Evolutionary conservation across 2,888 invertebrate genomes (phyloP).

Genomic region (Candidula unifasciata): DNA sequence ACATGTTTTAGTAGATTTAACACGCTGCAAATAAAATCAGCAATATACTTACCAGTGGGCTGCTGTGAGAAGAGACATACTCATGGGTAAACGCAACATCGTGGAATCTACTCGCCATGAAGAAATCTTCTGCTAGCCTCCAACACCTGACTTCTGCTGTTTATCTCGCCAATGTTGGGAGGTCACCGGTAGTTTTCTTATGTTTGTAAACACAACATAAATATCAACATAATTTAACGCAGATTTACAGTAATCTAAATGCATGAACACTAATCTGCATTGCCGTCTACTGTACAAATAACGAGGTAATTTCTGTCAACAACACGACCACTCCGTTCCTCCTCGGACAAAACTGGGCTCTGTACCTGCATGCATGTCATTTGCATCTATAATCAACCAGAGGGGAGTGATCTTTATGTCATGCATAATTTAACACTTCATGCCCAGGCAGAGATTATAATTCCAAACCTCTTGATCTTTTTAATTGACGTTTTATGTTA

Average conservation of each 20-base stretch:
- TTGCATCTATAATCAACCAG: slow-evolving; percentile 55
- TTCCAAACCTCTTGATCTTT: not conserved
- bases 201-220: not conserved
- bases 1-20: too few species aligned
- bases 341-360: not conserved
- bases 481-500: not conserved
- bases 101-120: too few species aligned
- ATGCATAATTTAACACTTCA: slow-evolving; percentile 27
- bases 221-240: not conserved
- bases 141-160: too few species aligned
- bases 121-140: too few species aligned
- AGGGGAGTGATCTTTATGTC: slow-evolving; percentile 36
- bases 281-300: not conserved
- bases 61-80: too few species aligned
- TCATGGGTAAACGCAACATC: too few species aligned
- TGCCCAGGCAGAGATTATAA: not conserved
- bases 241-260: too few species aligned
- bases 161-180: not conserved
- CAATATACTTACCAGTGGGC: too few species aligned
- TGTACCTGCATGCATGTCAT: slow-evolving; percentile 52
- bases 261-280: not conserved
- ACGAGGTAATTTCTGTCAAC: too few species aligned
- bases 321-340: not conserved
- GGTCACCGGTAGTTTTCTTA: slow-evolving; percentile 9
- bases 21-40: too few species aligned